These are phyloP conservation scores for Gerris lacustris DNA, from an alignment of 2,888 invertebrate genomes.

Conservation along the genomic window DNA sequence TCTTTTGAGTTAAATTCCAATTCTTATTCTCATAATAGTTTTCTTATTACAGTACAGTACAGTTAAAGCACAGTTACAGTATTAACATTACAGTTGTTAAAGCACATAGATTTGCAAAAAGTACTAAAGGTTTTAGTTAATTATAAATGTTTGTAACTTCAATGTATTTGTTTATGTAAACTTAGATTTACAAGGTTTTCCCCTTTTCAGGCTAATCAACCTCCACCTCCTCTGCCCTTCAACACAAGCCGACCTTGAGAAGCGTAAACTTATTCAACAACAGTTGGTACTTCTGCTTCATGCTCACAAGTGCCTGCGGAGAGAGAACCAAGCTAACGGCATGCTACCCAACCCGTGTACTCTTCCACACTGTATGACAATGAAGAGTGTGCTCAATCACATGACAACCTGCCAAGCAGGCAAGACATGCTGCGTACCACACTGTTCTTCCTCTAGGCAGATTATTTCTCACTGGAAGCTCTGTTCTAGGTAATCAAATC, in stretches of 20 bases:
- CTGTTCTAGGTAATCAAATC: conserved; percentile 42
- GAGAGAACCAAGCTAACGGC: conserved; percentile 78
- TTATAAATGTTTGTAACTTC: no score
- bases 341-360: conserved; percentile 55
- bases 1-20: no score
- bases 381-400: conserved; percentile 96
- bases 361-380: conserved; percentile 96
- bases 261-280: conserved; percentile 94
- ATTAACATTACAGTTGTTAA: no score
- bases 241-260: conserved; percentile 84
- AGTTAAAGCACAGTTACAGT: no score
- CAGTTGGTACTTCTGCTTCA: conserved; percentile 92
- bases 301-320: conserved; percentile 95
- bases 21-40: no score
- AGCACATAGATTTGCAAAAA: no score
- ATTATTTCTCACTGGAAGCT: conserved; percentile 99
- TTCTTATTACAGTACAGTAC: no score
- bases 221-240: conserved; percentile 37
- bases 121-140: no score
- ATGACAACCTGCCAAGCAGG: conserved; percentile 96
- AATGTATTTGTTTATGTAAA: no score
- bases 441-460: conserved; percentile 96
- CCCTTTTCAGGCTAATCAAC: conserved; percentile 24
- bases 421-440: conserved; percentile 80
- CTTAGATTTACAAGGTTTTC: no score